Evolutionary conservation across 2,888 invertebrate species (phyloP).

Genomic region (Dicyrtomina minuta): DNA sequence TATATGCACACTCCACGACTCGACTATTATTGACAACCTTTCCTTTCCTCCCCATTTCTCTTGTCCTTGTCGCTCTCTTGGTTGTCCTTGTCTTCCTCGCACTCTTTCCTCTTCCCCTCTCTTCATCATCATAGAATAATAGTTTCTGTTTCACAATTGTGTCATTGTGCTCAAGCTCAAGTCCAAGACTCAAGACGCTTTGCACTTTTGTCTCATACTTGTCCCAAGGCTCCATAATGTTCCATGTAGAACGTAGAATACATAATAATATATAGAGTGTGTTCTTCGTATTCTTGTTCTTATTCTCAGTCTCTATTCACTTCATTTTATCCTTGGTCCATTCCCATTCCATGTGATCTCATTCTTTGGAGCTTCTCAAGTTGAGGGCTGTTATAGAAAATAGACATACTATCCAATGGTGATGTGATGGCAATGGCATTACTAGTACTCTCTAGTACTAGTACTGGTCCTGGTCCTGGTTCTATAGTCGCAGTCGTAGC

Average conservation of each 20-base stretch:
- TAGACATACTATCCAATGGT: too few relatives aligned
- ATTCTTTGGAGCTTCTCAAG: too few relatives aligned
- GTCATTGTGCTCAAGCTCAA: conserved; percentile 22
- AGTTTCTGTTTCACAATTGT: conserved; percentile 18
- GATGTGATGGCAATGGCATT: too few relatives aligned
- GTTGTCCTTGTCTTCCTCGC: background rate
- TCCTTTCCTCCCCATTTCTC: background rate
- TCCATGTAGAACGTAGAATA: conserved; percentile 17
- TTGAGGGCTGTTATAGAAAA: too few relatives aligned
- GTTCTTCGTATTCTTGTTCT: background rate
- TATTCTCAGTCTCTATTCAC: background rate
- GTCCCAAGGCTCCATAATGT: background rate
- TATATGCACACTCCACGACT: too few relatives aligned
- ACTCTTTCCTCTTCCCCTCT: background rate
- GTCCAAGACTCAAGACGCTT: conserved; percentile 25
- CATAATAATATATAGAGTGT: too few relatives aligned
- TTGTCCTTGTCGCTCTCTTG: background rate
- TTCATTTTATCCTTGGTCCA: conserved; percentile 4
- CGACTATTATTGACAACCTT: conserved; percentile 26
- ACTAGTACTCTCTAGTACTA: too few relatives aligned
- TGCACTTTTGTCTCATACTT: conserved; percentile 22
- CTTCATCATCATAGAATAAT: conserved; percentile 24
- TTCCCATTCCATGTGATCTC: background rate
- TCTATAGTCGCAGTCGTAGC: too few relatives aligned
- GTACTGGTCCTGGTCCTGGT: too few relatives aligned